A percentile compares a stretch with the other conserved stretches of the same genome.
Conservation (phyloP, 2,888 invertebrate genomes). For the Scelioninae gen. 2 region DNA sequence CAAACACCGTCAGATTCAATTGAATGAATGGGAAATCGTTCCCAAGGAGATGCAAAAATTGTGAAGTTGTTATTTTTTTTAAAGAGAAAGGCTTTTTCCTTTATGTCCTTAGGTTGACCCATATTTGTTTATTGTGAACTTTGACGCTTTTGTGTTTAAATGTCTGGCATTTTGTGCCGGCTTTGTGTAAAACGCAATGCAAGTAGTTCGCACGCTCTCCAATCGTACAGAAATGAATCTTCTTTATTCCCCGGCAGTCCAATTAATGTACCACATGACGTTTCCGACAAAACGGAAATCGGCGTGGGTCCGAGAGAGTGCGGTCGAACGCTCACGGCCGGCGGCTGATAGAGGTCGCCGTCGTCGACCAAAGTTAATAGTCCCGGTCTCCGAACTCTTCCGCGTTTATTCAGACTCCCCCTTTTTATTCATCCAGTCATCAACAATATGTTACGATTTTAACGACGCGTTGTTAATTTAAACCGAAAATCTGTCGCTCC, state of each 20-base stretch:
- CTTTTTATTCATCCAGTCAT: conserved; percentile 20
- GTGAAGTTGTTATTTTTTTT: conserved; percentile 30
- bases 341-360: conserved; percentile 61
- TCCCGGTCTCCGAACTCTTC: conserved; percentile 53
- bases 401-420: conserved; percentile 21
- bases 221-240: conserved; percentile 66
- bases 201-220: conserved; percentile 61
- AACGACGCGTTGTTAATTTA: conserved; percentile 9
- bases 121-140: conserved; percentile 39
- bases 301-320: conserved; percentile 56
- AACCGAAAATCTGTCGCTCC: conserved; percentile 16
- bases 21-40: too few species aligned
- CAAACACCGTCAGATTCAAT: too few species aligned
- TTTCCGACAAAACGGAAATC: conserved; percentile 72
- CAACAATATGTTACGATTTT: conserved; percentile 44
- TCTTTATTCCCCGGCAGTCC: conserved; percentile 69
- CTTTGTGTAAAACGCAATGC: conserved; percentile 24
- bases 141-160: conserved; percentile 39
- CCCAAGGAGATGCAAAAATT: not conserved
- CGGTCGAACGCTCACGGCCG: conserved; percentile 46
- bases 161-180: conserved; percentile 36
- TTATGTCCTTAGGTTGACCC: conserved; percentile 24
- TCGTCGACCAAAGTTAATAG: conserved; percentile 68
- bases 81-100: conserved; percentile 43
- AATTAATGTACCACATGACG: conserved; percentile 74